A percentile compares a stretch with the other conserved stretches of the same genome.
Conservation (phyloP, 64 coral and sea anemone genomes). For the Porites lutea region DNA sequence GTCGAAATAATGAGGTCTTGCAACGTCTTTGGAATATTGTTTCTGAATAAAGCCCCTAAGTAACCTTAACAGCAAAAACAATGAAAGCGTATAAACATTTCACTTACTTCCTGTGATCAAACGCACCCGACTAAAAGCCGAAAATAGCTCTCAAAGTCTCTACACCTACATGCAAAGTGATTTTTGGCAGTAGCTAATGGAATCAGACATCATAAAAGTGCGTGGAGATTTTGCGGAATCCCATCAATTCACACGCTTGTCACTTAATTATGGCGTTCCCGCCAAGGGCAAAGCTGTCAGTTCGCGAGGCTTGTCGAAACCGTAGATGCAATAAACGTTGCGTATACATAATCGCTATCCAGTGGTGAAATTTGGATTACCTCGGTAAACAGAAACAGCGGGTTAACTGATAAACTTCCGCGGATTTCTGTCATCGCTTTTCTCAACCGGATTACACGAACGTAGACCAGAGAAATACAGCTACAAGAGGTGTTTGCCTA, state of each 20-base stretch:
- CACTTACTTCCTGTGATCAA: constrained; percentile 75
- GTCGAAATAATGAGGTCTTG: constrained; percentile 76
- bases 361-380: constrained; percentile 91
- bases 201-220: constrained; percentile 46
- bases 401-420: constrained; percentile 56
- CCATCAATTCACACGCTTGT: constrained; percentile 32
- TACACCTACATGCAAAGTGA: neutral
- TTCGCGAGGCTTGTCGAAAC: constrained; percentile 61
- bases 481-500: neutral
- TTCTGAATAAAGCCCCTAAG: constrained; percentile 69
- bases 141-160: constrained; percentile 17
- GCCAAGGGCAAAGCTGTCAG: constrained; percentile 82
- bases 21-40: constrained; percentile 70
- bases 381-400: constrained; percentile 91
- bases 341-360: constrained; percentile 91
- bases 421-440: constrained; percentile 70
- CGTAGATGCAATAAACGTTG: constrained; percentile 88
- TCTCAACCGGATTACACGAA: constrained; percentile 55
- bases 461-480: constrained; percentile 36
- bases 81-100: constrained; percentile 75
- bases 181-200: constrained; percentile 29
- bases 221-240: constrained; percentile 22
- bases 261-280: constrained; percentile 82
- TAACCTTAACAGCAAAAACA: constrained; percentile 91
- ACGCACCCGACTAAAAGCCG: constrained; percentile 29